phyloP scores from a whole-genome alignment of 2,888 invertebrate species.

The Lasioglossum pauxillum region DNA sequence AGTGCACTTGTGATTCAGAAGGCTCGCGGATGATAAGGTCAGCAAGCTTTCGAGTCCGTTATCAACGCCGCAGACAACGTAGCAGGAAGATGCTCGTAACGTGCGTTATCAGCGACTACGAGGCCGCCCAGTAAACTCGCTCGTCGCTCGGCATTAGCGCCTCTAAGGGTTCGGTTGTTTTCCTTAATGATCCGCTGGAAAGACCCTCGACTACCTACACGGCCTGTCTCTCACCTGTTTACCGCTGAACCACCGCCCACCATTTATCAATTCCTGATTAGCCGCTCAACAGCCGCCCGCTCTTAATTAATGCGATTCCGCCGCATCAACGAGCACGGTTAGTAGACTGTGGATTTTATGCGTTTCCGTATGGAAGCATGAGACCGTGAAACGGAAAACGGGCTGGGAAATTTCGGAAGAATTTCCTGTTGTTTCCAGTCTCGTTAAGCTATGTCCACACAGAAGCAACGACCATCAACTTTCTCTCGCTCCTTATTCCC shows the following conservation, averaged over 20 bases:
- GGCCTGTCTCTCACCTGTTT: not conserved
- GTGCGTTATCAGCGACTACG: slow-evolving; percentile 3
- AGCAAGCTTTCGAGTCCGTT: not conserved
- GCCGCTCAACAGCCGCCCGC: not conserved
- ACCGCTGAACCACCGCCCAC: not conserved
- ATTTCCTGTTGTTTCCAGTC: not conserved
- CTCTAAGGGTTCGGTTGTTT: slow-evolving; percentile 11
- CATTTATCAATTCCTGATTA: slow-evolving; percentile 10
- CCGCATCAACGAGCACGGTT: not conserved
- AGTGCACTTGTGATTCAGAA: not conserved
- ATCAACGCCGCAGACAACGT: not conserved
- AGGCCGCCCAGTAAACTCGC: not conserved
- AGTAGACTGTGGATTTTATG: not conserved
- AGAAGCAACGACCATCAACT: too few species aligned
- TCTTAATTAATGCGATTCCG: slow-evolving; percentile 9
- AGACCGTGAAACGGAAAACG: not conserved
- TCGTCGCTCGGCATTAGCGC: slow-evolving; percentile 2
- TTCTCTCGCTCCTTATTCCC: too few species aligned
- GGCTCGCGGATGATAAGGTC: not conserved
- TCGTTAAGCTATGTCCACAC: too few species aligned
- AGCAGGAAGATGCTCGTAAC: not conserved
- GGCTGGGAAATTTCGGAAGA: not conserved
- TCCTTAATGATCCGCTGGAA: slow-evolving; percentile 14
- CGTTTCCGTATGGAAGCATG: not conserved
- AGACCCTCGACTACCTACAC: not conserved